phyloP scores from a whole-genome alignment of 1,140 invertebrate species.

The Macrostomum lignano region DNA sequence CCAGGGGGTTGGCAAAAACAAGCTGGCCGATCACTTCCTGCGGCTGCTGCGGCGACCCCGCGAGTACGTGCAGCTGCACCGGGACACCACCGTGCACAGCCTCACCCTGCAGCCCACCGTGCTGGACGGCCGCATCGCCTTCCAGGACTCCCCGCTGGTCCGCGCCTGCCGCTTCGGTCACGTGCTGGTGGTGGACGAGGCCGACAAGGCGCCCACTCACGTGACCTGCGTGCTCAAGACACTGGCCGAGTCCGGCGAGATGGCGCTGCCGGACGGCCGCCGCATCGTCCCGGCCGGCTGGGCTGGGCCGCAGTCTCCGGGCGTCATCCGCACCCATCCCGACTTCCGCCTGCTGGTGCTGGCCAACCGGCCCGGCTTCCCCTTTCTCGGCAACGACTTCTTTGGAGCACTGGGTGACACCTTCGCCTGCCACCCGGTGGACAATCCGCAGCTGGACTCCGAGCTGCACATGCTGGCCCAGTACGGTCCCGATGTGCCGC shows the following conservation, averaged over 20 bases:
- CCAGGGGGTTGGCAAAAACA: slow-evolving; percentile 64
- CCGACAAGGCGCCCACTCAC: slow-evolving; percentile 78
- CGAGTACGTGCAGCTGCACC: slow-evolving; percentile 77
- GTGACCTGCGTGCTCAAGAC: slow-evolving; percentile 81
- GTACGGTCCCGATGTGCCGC: slow-evolving; percentile 57
- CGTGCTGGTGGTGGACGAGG: slow-evolving; percentile 72
- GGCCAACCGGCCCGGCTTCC: slow-evolving; percentile 81
- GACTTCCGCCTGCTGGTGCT: slow-evolving; percentile 42
- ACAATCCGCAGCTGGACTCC: slow-evolving; percentile 60
- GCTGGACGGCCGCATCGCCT: slow-evolving; percentile 51
- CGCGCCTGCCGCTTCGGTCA: slow-evolving; percentile 58
- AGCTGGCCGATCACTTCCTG: slow-evolving; percentile 59
- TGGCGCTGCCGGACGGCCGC: slow-evolving; percentile 69
- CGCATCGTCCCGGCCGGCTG: slow-evolving; percentile 36
- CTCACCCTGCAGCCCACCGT: slow-evolving; percentile 67
- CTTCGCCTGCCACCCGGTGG: slow-evolving; percentile 72
- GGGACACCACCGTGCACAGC: slow-evolving; percentile 77
- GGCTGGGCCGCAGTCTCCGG: background rate
- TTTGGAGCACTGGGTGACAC: slow-evolving; percentile 66
- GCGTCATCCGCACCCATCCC: slow-evolving; percentile 21
- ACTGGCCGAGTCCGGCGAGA: slow-evolving; percentile 65
- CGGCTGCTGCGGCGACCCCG: slow-evolving; percentile 57
- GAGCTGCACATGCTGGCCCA: slow-evolving; percentile 55
- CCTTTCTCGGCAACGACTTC: slow-evolving; percentile 85
- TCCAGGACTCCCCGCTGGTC: slow-evolving; percentile 68